Conservation (phyloP, 2,113 vertebrate genomes). For the Aegithalos caudatus region DNA sequence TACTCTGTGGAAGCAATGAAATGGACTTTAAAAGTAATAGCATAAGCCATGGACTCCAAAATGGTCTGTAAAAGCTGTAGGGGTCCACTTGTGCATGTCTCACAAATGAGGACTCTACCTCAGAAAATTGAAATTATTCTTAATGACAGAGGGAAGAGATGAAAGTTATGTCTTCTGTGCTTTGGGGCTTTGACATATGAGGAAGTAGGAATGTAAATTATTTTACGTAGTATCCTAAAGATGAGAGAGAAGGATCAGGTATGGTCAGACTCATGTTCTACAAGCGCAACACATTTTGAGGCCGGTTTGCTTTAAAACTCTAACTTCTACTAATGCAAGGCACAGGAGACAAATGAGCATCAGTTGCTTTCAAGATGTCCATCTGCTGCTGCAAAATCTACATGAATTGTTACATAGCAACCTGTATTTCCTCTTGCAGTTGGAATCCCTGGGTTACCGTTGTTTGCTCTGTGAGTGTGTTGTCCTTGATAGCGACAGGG, state of each 20-base stretch:
- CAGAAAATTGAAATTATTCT: neutral
- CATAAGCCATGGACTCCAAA: neutral
- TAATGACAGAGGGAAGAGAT: neutral
- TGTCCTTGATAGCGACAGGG: slow-evolving; percentile 19
- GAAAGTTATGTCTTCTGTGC: neutral
- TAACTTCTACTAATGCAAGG: neutral
- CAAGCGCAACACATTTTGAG: neutral
- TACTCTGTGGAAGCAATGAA: neutral
- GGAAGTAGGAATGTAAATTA: neutral
- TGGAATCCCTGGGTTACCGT: slow-evolving; percentile 4
- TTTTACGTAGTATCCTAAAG: neutral
- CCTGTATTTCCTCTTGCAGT: slow-evolving; percentile 19
- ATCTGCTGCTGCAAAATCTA: slow-evolving; percentile 45
- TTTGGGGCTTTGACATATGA: neutral
- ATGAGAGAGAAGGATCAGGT: neutral
- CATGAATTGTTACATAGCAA: slow-evolving; percentile 41
- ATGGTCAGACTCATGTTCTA: neutral
- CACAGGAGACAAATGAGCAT: slow-evolving; percentile 13
- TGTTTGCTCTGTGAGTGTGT: slow-evolving; percentile 21
- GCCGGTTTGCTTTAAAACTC: slow-evolving; percentile 2
- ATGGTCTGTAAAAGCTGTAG: accelerated
- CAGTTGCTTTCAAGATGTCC: slow-evolving; percentile 25
- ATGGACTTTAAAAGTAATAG: neutral
- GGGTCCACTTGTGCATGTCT: neutral
- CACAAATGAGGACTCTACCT: neutral